Base-by-base conservation (phyloP, 2,888 invertebrate genomes). In the Agonopterix arenella region DNA sequence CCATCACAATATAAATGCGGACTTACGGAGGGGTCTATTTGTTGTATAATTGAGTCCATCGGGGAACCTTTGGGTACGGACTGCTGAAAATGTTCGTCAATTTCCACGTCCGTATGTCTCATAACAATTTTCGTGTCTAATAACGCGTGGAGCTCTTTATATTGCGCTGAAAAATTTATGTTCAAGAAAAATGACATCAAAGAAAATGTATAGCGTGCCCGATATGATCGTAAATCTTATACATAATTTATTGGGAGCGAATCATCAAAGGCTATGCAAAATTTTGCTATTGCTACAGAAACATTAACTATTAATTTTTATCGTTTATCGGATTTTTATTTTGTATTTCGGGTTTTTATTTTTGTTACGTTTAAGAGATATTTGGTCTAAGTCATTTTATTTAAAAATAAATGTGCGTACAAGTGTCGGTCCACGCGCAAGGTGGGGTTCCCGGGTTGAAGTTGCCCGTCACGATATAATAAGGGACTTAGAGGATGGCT, bases 161-260 rank as follows among this genome's bases (percentile, higher is more conserved):
- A 69, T 70, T 69, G 53, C 65, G 66, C 66, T 73, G 81, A 82
- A 82, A 79, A 79, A 77, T 80, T 77, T 80, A 84, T 73, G 76
- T 66, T 64, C 60, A 67, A 60, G 69, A 80, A 81, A 80, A 80
- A 72, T 77, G 78, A 81, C 82, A 84, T 84, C 84, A 84, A 84
- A 84, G 82, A 64, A 75, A 64, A 58, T 61, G 56, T 56, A 59
- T 62, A 65, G 71, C 66, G 69, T 69, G 70, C 60, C 59, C 57
- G 55, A 60, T 65, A 58, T 58, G 63, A 58, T 65, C 70, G 64
- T 78, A 76, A 77, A 77, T 70, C 64, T 68, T 58, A 45, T 55
- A 46, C 49, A 56, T 60, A 58, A 65, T 64, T 61, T 62, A 61
- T 64, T 49, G 52, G 46, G 44, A 52, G 49, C 47, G 44, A 48